Evolutionary conservation across 2,888 invertebrate species (phyloP).

Genomic region (Diarsia brunnea): DNA sequence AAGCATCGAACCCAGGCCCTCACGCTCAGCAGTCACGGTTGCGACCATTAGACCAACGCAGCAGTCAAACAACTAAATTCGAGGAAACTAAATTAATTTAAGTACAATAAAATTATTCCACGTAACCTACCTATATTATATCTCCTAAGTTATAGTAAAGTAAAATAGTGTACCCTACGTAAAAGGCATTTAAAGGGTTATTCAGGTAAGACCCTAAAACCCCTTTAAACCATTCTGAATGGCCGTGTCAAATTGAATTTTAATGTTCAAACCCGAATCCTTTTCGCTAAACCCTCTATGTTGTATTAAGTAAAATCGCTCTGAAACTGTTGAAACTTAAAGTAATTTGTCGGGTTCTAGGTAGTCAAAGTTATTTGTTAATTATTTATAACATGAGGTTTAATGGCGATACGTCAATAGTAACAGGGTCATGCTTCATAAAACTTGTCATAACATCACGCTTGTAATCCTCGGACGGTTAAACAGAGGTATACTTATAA

Average conservation of each 20-base stretch:
- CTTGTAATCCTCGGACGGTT: neutral
- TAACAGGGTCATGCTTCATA: neutral
- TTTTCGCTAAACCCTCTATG: conserved; percentile 47
- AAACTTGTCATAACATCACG: neutral
- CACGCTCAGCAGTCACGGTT: too few species aligned
- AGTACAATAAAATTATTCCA: conserved; percentile 26
- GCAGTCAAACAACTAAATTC: neutral
- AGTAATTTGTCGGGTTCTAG: conserved; percentile 9
- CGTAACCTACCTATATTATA: neutral
- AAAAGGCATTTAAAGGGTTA: conserved; percentile 65
- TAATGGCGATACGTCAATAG: neutral
- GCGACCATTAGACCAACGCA: neutral
- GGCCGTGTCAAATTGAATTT: conserved; percentile 76
- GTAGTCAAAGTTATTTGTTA: neutral
- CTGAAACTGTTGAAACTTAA: conserved; percentile 26
- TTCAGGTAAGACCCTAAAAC: conserved; percentile 63
- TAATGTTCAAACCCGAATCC: conserved; percentile 70
- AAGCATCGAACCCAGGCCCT: too few species aligned
- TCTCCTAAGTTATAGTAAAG: conserved; percentile 12
- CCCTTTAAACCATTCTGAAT: conserved; percentile 70
- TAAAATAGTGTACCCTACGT: conserved; percentile 56
- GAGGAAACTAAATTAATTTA: neutral
- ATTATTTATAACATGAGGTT: neutral
- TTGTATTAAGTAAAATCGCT: conserved; percentile 30
- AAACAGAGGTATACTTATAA: too few species aligned